Evolutionary conservation across 2,888 invertebrate species (phyloP).

Genomic region (Schizotus pectinicornis): DNA sequence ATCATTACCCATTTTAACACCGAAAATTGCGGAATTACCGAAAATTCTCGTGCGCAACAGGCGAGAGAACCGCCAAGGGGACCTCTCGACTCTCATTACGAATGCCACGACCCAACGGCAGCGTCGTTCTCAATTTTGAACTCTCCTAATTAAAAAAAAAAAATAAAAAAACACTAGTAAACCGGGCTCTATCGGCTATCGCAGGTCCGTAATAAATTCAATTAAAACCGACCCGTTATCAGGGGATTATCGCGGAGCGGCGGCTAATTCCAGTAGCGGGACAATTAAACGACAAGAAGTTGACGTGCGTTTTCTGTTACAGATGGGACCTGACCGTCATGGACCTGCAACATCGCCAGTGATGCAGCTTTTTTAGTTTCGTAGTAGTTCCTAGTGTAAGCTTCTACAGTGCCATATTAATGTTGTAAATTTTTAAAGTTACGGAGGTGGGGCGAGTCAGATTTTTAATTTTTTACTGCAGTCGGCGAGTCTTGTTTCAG

Average conservation of each 20-base stretch:
- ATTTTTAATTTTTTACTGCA: background rate
- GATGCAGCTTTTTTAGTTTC: conserved; percentile 12
- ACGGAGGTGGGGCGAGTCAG: background rate
- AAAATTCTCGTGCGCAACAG: too few species aligned
- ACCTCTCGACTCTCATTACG: too few species aligned
- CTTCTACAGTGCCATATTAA: conserved; percentile 30
- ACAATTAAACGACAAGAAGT: conserved; percentile 41
- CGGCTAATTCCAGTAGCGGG: conserved; percentile 41
- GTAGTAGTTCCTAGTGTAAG: conserved; percentile 3
- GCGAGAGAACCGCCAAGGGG: too few species aligned
- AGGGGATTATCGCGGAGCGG: background rate
- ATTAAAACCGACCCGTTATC: background rate
- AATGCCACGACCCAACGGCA: too few species aligned
- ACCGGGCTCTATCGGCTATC: too few species aligned
- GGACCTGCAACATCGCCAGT: conserved; percentile 14
- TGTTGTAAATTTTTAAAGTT: background rate
- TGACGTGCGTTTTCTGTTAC: conserved; percentile 45
- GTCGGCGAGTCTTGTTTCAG: background rate
- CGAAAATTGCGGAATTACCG: too few species aligned
- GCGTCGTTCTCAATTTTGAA: too few species aligned
- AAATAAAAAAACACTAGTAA: too few species aligned
- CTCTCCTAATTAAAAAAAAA: too few species aligned
- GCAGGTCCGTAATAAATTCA: background rate
- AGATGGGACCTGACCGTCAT: conserved; percentile 39
- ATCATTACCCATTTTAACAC: too few species aligned